A percentile compares a stretch with the other conserved stretches of the same genome.
These are phyloP conservation scores for Porites cylindrica DNA, from an alignment of 92 coral and sea anemone species.

Conservation along the genomic window DNA sequence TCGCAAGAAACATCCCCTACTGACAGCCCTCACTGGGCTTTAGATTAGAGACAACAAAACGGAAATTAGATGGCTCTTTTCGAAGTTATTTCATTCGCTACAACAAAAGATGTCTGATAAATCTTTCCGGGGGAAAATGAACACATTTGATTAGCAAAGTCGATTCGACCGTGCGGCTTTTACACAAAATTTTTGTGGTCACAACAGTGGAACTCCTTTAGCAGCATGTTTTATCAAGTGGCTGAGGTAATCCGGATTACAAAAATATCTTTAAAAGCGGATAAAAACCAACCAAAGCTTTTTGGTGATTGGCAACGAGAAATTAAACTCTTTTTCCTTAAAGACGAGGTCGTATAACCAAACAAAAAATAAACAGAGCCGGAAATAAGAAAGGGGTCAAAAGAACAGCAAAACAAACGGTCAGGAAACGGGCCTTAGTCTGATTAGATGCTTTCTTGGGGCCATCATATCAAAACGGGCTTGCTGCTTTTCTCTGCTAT, in stretches of 20 bases:
- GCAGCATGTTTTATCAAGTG: background rate
- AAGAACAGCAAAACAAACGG: background rate
- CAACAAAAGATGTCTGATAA: constrained; percentile 44
- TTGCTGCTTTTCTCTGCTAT: too few relatives aligned
- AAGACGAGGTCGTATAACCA: background rate
- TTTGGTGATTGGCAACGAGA: background rate
- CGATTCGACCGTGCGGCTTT: background rate
- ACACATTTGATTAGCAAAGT: constrained; percentile 20
- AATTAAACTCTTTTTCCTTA: background rate
- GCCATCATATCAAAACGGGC: too few relatives aligned
- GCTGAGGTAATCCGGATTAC: constrained; percentile 11
- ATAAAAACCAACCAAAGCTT: background rate
- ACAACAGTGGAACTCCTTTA: background rate
- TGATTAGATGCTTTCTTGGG: background rate
- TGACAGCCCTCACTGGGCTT: background rate
- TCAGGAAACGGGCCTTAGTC: background rate
- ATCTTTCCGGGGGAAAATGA: constrained; percentile 32
- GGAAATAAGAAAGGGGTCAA: background rate
- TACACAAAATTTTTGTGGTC: constrained; percentile 13
- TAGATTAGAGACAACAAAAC: background rate
- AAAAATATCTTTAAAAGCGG: background rate
- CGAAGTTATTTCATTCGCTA: background rate
- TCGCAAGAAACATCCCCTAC: background rate
- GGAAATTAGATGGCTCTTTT: constrained; percentile 1
- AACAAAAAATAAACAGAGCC: background rate